A percentile compares a stretch with the other conserved stretches of the same genome.
Evolutionary conservation across 2,888 invertebrate genomes (phyloP).

Genomic region (Chrysolina americana): DNA sequence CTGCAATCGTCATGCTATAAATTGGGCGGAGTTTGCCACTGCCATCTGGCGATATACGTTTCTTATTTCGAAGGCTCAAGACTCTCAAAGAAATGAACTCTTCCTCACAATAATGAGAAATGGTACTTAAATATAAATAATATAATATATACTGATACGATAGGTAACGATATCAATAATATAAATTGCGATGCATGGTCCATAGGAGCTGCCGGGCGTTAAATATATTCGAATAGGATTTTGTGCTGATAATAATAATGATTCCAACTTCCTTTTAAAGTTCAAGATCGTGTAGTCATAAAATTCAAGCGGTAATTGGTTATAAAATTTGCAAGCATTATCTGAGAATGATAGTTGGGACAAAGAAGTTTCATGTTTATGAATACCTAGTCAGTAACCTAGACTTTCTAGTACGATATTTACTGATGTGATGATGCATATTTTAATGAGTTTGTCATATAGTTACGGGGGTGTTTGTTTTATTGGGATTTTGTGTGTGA

Average conservation of each 20-base stretch:
- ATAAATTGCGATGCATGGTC: neutral
- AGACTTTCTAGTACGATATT: neutral
- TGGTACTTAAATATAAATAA: no score
- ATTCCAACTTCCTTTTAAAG: constrained; percentile 7
- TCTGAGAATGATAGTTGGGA: neutral
- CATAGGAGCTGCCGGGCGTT: neutral
- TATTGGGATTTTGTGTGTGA: neutral
- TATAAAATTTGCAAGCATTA: constrained; percentile 5
- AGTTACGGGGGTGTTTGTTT: constrained; percentile 7
- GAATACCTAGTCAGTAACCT: no score
- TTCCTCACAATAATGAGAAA: no score
- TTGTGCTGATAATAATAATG: constrained; percentile 3
- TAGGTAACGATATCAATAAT: neutral
- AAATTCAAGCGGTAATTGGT: no score
- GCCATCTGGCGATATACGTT: no score
- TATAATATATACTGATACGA: neutral
- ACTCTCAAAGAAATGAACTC: no score
- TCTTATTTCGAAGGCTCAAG: no score
- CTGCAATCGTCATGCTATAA: no score
- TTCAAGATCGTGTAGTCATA: neutral
- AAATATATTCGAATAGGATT: neutral
- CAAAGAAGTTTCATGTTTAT: neutral
- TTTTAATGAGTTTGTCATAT: constrained; percentile 3
- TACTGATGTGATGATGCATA: neutral
- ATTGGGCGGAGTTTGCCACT: no score